These are phyloP conservation scores for Caradrina clavipalpis DNA, from an alignment of 2,888 invertebrate genomes.

Conservation along the genomic window DNA sequence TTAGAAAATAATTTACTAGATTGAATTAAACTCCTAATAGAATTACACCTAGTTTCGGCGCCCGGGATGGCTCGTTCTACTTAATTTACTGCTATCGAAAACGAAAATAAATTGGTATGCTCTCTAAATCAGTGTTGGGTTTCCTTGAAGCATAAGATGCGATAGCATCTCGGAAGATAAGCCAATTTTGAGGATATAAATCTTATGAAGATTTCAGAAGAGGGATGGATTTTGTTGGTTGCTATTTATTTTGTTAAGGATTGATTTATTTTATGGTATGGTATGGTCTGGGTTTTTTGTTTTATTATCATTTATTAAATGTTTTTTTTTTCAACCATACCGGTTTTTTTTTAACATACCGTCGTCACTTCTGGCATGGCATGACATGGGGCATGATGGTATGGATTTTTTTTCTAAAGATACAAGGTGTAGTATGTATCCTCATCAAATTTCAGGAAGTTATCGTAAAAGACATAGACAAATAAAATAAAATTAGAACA, in stretches of 20 bases:
- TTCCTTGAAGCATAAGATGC: constrained; percentile 18
- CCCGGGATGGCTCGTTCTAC: constrained; percentile 50
- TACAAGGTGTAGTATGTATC: too few species aligned
- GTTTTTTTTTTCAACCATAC: too few species aligned
- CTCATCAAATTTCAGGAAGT: too few species aligned
- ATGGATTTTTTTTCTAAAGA: too few species aligned
- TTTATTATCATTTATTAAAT: too few species aligned
- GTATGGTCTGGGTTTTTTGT: too few species aligned
- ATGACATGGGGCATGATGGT: too few species aligned
- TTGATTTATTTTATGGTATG: background rate
- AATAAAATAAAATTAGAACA: too few species aligned
- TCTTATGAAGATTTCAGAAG: constrained; percentile 6
- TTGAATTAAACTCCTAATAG: constrained; percentile 65
- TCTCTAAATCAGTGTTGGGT: constrained; percentile 65
- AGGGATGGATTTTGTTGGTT: background rate
- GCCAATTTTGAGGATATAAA: constrained; percentile 31
- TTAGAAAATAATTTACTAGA: constrained; percentile 67
- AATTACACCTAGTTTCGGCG: constrained; percentile 59
- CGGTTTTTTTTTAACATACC: too few species aligned
- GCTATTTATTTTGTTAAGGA: background rate
- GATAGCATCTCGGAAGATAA: constrained; percentile 20
- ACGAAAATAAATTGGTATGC: constrained; percentile 58
- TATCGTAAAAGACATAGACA: too few species aligned
- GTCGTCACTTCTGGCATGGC: too few species aligned
- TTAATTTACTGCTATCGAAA: constrained; percentile 62